phyloP scores from a whole-genome alignment of 1,140 invertebrate genomes.

The Spodoptera litura region DNA sequence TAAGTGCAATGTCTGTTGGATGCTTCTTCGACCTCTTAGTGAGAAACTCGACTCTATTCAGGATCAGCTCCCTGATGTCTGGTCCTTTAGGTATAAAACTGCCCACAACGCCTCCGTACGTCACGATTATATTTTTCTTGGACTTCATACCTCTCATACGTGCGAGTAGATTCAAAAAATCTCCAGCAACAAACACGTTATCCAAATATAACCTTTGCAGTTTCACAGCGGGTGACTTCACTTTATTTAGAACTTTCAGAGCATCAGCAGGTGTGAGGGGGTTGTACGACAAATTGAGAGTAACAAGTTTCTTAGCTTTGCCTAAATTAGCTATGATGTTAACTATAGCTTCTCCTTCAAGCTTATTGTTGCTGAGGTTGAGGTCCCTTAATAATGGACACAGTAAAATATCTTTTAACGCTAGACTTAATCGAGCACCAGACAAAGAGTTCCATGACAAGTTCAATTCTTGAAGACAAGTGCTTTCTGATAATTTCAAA shows the following conservation, averaged over 20 bases:
- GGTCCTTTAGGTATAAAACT: slow-evolving; percentile 52
- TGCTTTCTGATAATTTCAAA: slow-evolving; percentile 60
- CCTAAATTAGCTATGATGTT: slow-evolving; percentile 55
- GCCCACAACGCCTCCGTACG: slow-evolving; percentile 63
- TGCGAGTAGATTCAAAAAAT: slow-evolving; percentile 60
- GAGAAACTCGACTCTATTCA: slow-evolving; percentile 70
- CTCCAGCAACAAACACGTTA: slow-evolving; percentile 61
- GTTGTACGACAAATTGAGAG: slow-evolving; percentile 81
- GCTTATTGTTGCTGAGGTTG: slow-evolving; percentile 70
- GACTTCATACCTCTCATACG: slow-evolving; percentile 58
- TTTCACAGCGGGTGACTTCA: slow-evolving; percentile 62
- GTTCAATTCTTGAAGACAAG: slow-evolving; percentile 64
- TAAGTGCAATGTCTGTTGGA: slow-evolving; percentile 65
- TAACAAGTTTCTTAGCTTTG: slow-evolving; percentile 71
- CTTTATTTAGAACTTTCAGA: slow-evolving; percentile 60
- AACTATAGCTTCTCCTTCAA: slow-evolving; percentile 61
- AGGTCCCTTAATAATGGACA: slow-evolving; percentile 62
- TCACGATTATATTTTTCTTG: slow-evolving; percentile 61
- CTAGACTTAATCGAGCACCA: slow-evolving; percentile 59
- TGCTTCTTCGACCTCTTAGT: slow-evolving; percentile 61
- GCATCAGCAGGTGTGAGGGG: slow-evolving; percentile 77
- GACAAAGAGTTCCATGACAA: slow-evolving; percentile 71
- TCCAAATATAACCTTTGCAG: slow-evolving; percentile 69
- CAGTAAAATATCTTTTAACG: slow-evolving; percentile 60
- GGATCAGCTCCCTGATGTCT: slow-evolving; percentile 67